Base-by-base conservation (phyloP, 2,888 invertebrate species). In the Pristionchus mayeri region DNA sequence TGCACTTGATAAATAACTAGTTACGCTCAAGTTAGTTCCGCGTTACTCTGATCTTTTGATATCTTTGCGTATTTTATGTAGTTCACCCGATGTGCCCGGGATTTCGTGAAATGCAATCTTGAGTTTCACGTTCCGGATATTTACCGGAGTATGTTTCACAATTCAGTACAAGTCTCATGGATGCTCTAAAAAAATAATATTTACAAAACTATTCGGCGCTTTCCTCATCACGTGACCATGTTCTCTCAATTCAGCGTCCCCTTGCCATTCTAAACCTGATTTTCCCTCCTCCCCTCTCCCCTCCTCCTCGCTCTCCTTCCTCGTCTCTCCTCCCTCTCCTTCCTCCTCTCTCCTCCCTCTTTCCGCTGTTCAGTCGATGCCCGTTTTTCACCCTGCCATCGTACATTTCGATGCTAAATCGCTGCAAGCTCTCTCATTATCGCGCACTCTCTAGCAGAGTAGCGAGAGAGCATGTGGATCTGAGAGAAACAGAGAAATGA, bases 181-280 rank as follows among this genome's bases (percentile, higher is more conserved):
- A n/a, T n/a, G n/a, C n/a, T n/a, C n/a, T n/a, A n/a, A n/a, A n/a
- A n/a, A n/a, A 54, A 50, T 50, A 18, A 4, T 50, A 4, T 16
- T 50, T 18, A n/a, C n/a, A n/a, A 27, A 60, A 60, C 60, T 6
- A 13, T 27, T n/a, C n/a, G n/a, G n/a, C n/a, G n/a, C n/a, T n/a
- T n/a, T 9, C 27, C 27, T 11, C 13, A 60, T 60, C 60, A 60
- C 60, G 11, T 40, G 71, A 6, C 67, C 21, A 21, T 67, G 37
- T 67, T 54, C 54, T 54, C 54, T 54, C 16, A 7, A 16, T 54
- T 44, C 44, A 9, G 24, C 24, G 6, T 18, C 7, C n/a, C 18
- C 63, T 34, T n/a, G n/a, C n/a, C 44, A 44, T 44, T 6, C 48
- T 76, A 27, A 48, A 76, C 76, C 76, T 76, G 48, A 40, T 76